Evolutionary conservation across 2,888 invertebrate species (phyloP), one percentile per base, ranked within the genome.

Genomic region (Parelbella ahira): DNA sequence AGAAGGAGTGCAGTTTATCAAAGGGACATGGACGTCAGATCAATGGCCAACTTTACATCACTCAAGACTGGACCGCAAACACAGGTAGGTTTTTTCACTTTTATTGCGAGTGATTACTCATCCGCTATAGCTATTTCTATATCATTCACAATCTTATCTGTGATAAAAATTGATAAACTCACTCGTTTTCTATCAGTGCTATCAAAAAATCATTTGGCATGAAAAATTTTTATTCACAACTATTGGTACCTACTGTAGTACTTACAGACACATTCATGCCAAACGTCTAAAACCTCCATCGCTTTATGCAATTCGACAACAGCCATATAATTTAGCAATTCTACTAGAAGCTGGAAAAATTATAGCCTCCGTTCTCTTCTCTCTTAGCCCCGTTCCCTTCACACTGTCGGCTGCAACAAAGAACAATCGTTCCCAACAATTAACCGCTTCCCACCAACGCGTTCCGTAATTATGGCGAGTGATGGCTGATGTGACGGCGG

Each of bases 21-120:
- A 53, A 67, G 84, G 41, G 87, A 87, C 29, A 49, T 84, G 43
- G 87, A 87, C 45, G 80, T 79, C 0, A 64, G 83, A 24, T 79
- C 83, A 1, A 80, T 86, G 79, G 78, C 79, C 0, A 87, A 87
- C 51, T 87, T 87, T 42, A 87, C 87, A 1, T 87, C 87, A 0
- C 52, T 87, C 39, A 87, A 87, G 37, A 73, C 76, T 42, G 71
- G 77, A 2, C 78, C 84, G 3, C 84, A 80, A 49, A 57, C 65
- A 45, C 86, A 82, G 66, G 84, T 84, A 49, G 53, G 44, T n/a
- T n/a, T n/a, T n/a, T n/a, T n/a, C n/a, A n/a, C n/a, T n/a, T n/a
- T n/a, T n/a, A n/a, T n/a, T n/a, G n/a, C n/a, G n/a, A n/a, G n/a
- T n/a, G n/a, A n/a, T n/a, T n/a, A n/a, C n/a, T n/a, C n/a, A n/a